These are phyloP conservation scores for Drosophila pseudoananassae DNA, from an alignment of 1,140 invertebrate genomes.

Conservation along the genomic window DNA sequence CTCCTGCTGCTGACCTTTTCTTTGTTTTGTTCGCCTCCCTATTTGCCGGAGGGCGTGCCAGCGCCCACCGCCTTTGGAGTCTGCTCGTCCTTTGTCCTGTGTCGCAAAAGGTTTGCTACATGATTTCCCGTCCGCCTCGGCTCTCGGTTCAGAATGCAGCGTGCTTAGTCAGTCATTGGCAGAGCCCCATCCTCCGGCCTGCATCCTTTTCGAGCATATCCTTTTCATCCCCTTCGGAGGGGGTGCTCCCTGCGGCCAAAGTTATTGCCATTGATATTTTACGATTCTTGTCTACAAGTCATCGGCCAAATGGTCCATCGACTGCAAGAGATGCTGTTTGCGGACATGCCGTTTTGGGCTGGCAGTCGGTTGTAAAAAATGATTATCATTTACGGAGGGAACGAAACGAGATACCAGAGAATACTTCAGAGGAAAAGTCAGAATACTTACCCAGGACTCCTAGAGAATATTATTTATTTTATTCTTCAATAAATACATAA, in stretches of 20 bases:
- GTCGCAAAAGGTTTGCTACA: constrained; percentile 20
- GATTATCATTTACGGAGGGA: constrained; percentile 17
- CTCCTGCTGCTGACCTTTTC: constrained; percentile 33
- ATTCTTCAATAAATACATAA: neutral
- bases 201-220: constrained; percentile 7
- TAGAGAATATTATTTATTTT: neutral
- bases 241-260: constrained; percentile 24
- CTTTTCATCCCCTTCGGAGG: constrained; percentile 11
- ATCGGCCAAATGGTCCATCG: constrained; percentile 48
- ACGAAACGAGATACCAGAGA: neutral
- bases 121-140: constrained; percentile 12
- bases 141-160: constrained; percentile 43
- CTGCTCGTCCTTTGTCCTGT: neutral
- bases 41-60: constrained; percentile 23
- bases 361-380: constrained; percentile 26
- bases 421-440: too few relatives aligned
- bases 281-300: constrained; percentile 61
- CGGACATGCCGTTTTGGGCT: constrained; percentile 17
- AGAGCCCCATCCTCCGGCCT: constrained; percentile 10
- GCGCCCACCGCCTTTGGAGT: constrained; percentile 22
- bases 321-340: constrained; percentile 42
- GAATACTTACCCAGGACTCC: neutral
- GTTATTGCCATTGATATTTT: constrained; percentile 63
- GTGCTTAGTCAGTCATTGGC: constrained; percentile 61
- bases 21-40: constrained; percentile 57